Percentiles rank a stretch among this genome's conserved stretches.
Conservation (phyloP, 1,140 invertebrate genomes). For the Drosophila novamexicana region DNA sequence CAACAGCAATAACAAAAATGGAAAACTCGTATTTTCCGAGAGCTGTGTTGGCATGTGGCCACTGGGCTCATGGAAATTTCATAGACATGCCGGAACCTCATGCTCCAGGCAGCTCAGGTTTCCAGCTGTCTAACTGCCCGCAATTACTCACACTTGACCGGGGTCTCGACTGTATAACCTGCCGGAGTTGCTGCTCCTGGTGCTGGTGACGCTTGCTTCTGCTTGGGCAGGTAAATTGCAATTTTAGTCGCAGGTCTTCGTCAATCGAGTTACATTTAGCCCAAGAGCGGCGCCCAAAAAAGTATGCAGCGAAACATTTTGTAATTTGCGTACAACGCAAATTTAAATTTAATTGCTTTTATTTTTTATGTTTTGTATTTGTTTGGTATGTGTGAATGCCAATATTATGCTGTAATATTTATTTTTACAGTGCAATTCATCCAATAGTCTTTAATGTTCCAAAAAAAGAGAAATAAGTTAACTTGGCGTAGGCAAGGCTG, state of each 20-base stretch:
- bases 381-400: no score
- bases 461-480: background rate
- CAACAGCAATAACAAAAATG: conserved; percentile 32
- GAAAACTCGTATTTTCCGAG: conserved; percentile 61
- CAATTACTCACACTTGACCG: conserved; percentile 79
- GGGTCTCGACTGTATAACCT: conserved; percentile 34
- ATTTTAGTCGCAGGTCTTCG: conserved; percentile 27
- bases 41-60: conserved; percentile 23
- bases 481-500: background rate
- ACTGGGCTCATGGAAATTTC: conserved; percentile 44
- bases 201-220: background rate
- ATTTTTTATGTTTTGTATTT: background rate
- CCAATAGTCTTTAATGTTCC: no score
- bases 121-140: conserved; percentile 63
- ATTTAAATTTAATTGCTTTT: background rate
- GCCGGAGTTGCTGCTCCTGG: background rate
- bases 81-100: conserved; percentile 14
- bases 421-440: no score
- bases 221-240: conserved; percentile 28
- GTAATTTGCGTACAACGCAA: no score
- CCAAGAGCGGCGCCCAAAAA: background rate
- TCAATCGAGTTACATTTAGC: conserved; percentile 11
- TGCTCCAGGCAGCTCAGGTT: conserved; percentile 28
- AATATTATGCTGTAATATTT: no score
- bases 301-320: conserved; percentile 4